Percentiles rank a stretch among this genome's conserved stretches.
Evolutionary conservation across 2,797 vertebrate species (phyloP).

Genomic region (Rhinoraja longicauda): DNA sequence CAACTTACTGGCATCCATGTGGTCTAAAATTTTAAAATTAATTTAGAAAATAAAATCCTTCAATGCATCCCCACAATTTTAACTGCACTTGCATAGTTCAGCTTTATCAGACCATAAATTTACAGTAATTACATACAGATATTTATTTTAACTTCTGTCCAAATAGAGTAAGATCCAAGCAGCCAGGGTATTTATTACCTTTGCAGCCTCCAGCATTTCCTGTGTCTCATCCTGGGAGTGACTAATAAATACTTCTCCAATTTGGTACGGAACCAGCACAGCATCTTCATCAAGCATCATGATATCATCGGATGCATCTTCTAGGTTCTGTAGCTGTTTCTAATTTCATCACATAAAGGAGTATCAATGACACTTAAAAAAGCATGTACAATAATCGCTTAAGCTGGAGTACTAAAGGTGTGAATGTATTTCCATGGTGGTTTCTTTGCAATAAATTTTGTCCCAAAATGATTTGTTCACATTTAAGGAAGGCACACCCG

Average conservation of each 20-base stretch:
- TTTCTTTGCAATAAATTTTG: not conserved
- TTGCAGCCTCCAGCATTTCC: constrained; percentile 88
- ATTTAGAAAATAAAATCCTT: not conserved
- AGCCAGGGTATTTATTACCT: constrained; percentile 58
- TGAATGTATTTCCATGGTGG: not conserved
- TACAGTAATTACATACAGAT: not conserved
- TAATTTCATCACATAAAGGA: constrained; percentile 45
- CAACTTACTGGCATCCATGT: not conserved
- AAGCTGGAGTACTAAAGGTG: rapidly evolving
- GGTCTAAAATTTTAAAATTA: not conserved
- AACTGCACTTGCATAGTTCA: not conserved
- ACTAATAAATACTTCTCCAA: constrained; percentile 91
- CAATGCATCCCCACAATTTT: not conserved
- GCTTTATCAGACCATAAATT: not conserved
- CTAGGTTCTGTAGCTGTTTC: constrained; percentile 90
- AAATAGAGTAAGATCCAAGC: not conserved
- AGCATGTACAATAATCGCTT: not conserved
- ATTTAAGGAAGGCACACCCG: not conserved
- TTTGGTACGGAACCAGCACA: constrained; percentile 81
- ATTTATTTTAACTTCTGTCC: not conserved
- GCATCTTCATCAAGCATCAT: constrained; percentile 85
- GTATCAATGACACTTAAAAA: constrained; percentile 22
- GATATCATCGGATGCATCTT: constrained; percentile 91
- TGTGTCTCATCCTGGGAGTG: constrained; percentile 90
- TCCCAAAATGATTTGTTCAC: not conserved